Conservation (phyloP, 2,888 invertebrate species). For the Nemoura dubitans region DNA sequence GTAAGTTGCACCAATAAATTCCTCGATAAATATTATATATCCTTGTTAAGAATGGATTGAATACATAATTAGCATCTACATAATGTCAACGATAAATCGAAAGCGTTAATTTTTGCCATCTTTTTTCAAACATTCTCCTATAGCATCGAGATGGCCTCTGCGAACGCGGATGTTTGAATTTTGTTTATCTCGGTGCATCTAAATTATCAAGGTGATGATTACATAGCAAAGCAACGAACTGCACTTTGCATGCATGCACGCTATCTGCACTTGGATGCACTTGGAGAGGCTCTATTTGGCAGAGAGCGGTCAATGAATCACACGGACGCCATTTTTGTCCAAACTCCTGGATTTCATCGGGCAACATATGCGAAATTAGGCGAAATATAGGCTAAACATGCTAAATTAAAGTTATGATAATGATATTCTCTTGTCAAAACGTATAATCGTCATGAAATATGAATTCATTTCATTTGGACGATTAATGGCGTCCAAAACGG, state of each 20-base stretch:
- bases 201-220: background rate
- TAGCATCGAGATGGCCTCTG: background rate
- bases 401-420: no score
- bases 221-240: background rate
- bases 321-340: no score
- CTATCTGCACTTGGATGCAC: background rate
- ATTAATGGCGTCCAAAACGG: no score
- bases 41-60: background rate
- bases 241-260: background rate
- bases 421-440: no score
- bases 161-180: background rate
- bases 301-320: no score
- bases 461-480: no score
- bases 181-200: background rate
- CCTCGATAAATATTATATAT: background rate
- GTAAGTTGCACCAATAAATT: background rate
- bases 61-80: background rate
- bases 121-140: background rate
- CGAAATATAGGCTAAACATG: no score
- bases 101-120: background rate
- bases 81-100: background rate
- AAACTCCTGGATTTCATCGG: no score
- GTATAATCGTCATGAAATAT: no score
- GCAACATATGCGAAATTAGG: no score
- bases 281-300: no score